Evolutionary conservation across 1,140 invertebrate species (phyloP).

Genomic region (Camponotus pennsylvanicus): DNA sequence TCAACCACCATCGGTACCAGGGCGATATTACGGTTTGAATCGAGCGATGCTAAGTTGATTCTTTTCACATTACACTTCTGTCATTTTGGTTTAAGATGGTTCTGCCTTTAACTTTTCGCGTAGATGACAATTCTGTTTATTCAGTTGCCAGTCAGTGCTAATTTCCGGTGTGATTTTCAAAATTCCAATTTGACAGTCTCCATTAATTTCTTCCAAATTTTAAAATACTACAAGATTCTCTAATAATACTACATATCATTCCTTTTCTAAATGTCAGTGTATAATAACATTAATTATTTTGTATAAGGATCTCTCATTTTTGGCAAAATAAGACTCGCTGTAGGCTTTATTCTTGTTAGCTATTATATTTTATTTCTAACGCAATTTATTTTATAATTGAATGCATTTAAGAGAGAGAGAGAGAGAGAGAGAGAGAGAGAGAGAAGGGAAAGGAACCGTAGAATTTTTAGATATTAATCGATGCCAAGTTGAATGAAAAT

Average conservation of each 20-base stretch:
- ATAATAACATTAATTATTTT: not conserved
- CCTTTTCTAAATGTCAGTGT: not conserved
- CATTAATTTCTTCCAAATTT: not conserved
- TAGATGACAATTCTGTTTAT: not conserved
- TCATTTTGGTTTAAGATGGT: too few relatives aligned
- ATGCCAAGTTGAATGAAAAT: not conserved
- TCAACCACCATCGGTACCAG: not conserved
- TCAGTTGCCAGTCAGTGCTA: not conserved
- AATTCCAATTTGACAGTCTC: not conserved
- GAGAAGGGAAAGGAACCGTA: not conserved
- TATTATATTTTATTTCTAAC: not conserved
- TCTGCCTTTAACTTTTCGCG: not conserved
- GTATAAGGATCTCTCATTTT: not conserved
- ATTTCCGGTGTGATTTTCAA: not conserved
- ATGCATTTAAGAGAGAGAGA: not conserved
- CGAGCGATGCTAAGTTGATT: too few relatives aligned
- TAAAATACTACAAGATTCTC: not conserved
- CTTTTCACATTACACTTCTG: not conserved
- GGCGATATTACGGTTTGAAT: not conserved
- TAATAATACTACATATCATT: not conserved
- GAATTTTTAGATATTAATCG: not conserved
- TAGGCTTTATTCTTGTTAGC: not conserved
- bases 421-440: too few relatives aligned
- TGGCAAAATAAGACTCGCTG: not conserved
- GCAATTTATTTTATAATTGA: not conserved